Evolutionary conservation across 2,113 vertebrate genomes (phyloP).

Genomic region (Patagioenas fasciata): DNA sequence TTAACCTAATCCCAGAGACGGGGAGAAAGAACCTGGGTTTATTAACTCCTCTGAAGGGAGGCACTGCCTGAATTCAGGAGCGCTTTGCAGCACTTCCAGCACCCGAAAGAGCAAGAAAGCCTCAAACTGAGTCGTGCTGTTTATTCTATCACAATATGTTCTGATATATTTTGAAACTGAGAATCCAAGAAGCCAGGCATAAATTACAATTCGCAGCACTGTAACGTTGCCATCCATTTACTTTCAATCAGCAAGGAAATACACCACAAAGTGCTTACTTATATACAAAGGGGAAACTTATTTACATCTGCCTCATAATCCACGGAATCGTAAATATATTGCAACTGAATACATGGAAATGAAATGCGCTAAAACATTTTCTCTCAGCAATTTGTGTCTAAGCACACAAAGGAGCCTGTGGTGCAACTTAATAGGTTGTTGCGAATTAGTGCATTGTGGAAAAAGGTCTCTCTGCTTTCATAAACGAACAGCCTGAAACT

Average conservation of each 20-base stretch:
- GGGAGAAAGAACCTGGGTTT: neutral
- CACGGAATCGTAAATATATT: neutral
- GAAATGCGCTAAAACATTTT: neutral
- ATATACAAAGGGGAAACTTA: conserved; percentile 15
- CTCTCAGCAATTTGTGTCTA: neutral
- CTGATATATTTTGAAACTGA: conserved; percentile 26
- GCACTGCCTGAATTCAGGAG: neutral
- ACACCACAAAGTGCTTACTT: neutral
- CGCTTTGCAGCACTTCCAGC: neutral
- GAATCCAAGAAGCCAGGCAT: conserved; percentile 1
- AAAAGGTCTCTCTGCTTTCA: neutral
- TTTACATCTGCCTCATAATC: neutral
- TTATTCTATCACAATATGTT: conserved; percentile 27
- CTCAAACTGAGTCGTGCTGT: neutral
- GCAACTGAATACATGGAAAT: neutral
- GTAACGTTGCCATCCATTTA: conserved; percentile 15
- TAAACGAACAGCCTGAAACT: neutral
- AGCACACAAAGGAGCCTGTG: neutral
- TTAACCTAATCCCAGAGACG: conserved; percentile 10
- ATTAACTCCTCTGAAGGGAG: conserved; percentile 17
- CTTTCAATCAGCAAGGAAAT: conserved; percentile 26
- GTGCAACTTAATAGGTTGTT: conserved; percentile 1
- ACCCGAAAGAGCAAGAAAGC: neutral
- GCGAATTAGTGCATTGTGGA: neutral
- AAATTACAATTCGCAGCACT: conserved; percentile 10